Base-by-base conservation (phyloP, 2,888 invertebrate species). In the Leucophenga maculata region DNA sequence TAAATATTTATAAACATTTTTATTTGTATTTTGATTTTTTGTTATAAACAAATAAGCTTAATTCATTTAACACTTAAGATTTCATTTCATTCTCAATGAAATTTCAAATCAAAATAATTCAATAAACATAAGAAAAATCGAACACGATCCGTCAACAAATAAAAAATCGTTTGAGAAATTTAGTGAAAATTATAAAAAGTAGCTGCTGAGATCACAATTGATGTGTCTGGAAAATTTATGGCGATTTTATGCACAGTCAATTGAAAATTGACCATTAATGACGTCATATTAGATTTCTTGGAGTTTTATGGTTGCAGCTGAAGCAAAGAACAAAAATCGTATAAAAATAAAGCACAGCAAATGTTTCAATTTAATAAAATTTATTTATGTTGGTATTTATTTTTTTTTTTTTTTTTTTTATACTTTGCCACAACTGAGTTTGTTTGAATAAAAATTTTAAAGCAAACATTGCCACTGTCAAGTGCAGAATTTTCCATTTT, bases 141-240 rank as follows among this genome's bases (percentile, higher is more conserved):
- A 81, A 83, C 68, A 65, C 69, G 80, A 80, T 72, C 80, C 83
- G 77, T 81, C 83, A 80, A 83, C 78, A 78, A 67, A 52, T 32
- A 48, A 14, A 62, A 44, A 39, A 39, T 39, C 1, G 1, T 1
- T 3, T 18, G 11, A 54, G 18, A 9, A 54, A 18, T 20, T 20
- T 54, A 54, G 11, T 18, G 6, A 16, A 54, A 22, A 54, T 18
- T 14, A n/a, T 44, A 48, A 65, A 60, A 72, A 70, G 74, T 74
- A 71, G 74, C 67, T 74, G 69, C 55, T 60, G 54, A 72, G 72
- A 78, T 72, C 22, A 22, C 9, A 22, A 20, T 54, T 18, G 54
- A 54, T 6, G 6, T 6, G 46, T 1, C 4, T n/a, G 16, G 18
- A 14, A 39, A 39, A 39, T 39, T 39, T 39, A 39, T 39, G 26